A percentile compares a stretch with the other conserved stretches of the same genome.
Evolutionary conservation across 2,888 invertebrate species (phyloP).

Genomic region (Ecliptopera silaceata): DNA sequence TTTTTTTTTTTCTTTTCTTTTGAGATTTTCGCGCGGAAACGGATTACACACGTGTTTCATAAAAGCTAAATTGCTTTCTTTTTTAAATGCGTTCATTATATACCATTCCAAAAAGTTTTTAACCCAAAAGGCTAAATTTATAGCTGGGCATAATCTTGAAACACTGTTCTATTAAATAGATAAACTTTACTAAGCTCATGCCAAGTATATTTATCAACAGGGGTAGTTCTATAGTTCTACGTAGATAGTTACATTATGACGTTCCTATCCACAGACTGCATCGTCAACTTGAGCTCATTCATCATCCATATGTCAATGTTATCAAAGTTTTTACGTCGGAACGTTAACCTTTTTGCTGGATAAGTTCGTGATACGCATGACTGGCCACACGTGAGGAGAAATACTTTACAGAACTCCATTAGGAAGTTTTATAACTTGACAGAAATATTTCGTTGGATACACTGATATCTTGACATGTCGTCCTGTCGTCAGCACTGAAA

Average conservation of each 20-base stretch:
- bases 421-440: conserved; percentile 28
- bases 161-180: too few species aligned
- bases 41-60: conserved; percentile 5
- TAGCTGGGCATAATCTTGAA: too few species aligned
- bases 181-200: too few species aligned
- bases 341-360: conserved; percentile 68
- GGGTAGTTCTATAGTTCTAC: not conserved
- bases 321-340: conserved; percentile 70
- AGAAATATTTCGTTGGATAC: conserved; percentile 11
- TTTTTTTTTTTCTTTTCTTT: conserved; percentile 4
- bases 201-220: too few species aligned
- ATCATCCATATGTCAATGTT: conserved; percentile 70
- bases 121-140: too few species aligned
- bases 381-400: conserved; percentile 43
- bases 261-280: conserved; percentile 42
- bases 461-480: not conserved
- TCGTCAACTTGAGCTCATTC: conserved; percentile 59
- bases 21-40: conserved; percentile 3
- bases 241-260: conserved; percentile 3
- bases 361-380: conserved; percentile 46
- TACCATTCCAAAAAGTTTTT: too few species aligned
- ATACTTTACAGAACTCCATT: conserved; percentile 36
- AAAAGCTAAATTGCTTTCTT: too few species aligned
- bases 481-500: not conserved
- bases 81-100: too few species aligned